phyloP scores from a whole-genome alignment of 2,888 invertebrate species.

The Ichneumoninae sp. region DNA sequence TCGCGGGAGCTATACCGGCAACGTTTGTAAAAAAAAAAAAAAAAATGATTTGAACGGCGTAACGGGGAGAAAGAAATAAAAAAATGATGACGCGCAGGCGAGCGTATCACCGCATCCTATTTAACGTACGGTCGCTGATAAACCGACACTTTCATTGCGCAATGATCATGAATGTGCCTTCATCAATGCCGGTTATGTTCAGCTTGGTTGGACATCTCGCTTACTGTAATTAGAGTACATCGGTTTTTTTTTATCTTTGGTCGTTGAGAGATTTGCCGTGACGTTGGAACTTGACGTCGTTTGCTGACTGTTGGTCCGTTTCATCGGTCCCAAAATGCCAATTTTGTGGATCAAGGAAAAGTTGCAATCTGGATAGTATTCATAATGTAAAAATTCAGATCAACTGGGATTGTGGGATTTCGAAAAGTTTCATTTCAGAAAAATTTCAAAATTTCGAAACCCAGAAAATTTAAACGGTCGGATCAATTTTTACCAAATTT shows the following conservation, averaged over 20 bases:
- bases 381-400: not conserved
- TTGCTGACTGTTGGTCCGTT: not conserved
- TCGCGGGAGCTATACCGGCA: slow-evolving; percentile 41
- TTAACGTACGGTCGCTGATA: slow-evolving; percentile 12
- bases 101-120: slow-evolving; percentile 28
- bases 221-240: not conserved
- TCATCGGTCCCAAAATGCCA: not conserved
- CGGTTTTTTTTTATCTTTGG: not conserved
- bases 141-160: slow-evolving; percentile 15
- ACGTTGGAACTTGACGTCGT: not conserved
- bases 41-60: slow-evolving; percentile 15
- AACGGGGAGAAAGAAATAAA: slow-evolving; percentile 18
- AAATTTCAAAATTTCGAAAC: no score
- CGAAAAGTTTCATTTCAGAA: no score
- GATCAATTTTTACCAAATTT: no score
- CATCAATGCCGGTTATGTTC: not conserved
- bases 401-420: no score
- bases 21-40: slow-evolving; percentile 43
- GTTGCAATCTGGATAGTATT: not conserved
- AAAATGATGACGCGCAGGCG: slow-evolving; percentile 29
- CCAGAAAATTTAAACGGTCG: no score
- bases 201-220: not conserved
- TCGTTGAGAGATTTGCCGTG: not conserved
- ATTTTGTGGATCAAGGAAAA: not conserved
- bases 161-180: slow-evolving; percentile 21